phyloP scores from a whole-genome alignment of 2,888 invertebrate genomes.

The Eilema griseolum region DNA sequence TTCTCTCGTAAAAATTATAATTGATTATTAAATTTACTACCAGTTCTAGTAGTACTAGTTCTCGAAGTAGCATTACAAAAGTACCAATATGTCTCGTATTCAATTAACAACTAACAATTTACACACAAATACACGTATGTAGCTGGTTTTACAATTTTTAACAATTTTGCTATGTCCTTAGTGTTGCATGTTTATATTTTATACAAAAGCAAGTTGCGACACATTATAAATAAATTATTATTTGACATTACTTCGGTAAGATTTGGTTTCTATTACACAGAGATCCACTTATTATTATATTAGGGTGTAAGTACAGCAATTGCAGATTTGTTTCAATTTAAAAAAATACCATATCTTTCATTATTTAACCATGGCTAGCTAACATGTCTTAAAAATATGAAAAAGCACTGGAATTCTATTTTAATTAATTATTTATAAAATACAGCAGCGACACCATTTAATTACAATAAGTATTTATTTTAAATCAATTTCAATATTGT shows the following conservation, averaged over 20 bases:
- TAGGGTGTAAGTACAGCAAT: constrained; percentile 69
- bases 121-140: constrained; percentile 52
- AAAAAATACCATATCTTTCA: constrained; percentile 83
- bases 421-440: constrained; percentile 84
- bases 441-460: constrained; percentile 85
- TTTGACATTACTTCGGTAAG: constrained; percentile 61
- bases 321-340: constrained; percentile 84
- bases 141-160: constrained; percentile 53
- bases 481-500: constrained; percentile 86
- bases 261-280: constrained; percentile 81
- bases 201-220: constrained; percentile 53
- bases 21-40: constrained; percentile 72
- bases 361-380: constrained; percentile 84
- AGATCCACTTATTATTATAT: constrained; percentile 74
- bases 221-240: constrained; percentile 66
- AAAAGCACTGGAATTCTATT: constrained; percentile 83
- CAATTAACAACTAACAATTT: constrained; percentile 71
- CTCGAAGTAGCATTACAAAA: constrained; percentile 55
- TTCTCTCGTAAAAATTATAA: constrained; percentile 77
- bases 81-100: constrained; percentile 58
- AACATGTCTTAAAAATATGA: constrained; percentile 86
- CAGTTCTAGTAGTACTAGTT: constrained; percentile 74
- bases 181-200: constrained; percentile 55
- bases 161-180: constrained; percentile 57
- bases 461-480: constrained; percentile 85